Evolutionary conservation across 2,113 vertebrate species (phyloP).

Genomic region (Rhizomys pruinosus): DNA sequence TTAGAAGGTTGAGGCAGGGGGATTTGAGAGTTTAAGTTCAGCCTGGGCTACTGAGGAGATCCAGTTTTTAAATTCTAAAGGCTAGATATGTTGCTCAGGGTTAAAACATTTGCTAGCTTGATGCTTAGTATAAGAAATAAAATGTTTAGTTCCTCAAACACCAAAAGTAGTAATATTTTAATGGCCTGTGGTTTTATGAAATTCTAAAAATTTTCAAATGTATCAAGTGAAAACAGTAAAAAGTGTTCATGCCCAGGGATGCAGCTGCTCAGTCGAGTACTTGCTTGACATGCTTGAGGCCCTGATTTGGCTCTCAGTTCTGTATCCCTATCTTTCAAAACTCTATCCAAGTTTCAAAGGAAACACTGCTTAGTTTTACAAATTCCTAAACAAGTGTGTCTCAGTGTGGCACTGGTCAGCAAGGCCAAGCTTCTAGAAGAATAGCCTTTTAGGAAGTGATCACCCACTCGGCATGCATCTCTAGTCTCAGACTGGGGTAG

Average conservation of each 20-base stretch:
- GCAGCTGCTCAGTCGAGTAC: background rate
- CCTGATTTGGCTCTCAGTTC: background rate
- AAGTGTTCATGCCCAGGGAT: background rate
- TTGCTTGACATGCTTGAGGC: no score
- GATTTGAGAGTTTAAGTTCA: background rate
- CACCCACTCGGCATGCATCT: background rate
- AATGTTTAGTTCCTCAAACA: background rate
- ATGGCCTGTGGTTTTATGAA: slow-evolving; percentile 9
- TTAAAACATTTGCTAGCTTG: background rate
- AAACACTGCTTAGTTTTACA: background rate
- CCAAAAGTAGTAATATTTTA: background rate
- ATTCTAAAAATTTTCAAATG: background rate
- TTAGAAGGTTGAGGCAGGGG: background rate
- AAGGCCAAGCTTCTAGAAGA: background rate
- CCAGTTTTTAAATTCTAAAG: background rate
- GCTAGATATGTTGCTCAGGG: background rate
- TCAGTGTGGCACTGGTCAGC: background rate
- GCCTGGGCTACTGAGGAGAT: background rate
- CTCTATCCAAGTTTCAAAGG: background rate
- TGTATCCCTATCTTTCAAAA: background rate
- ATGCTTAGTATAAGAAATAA: background rate
- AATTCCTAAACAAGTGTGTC: background rate
- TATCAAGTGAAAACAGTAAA: background rate
- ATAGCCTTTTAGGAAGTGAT: background rate
- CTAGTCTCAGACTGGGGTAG: background rate